These are phyloP conservation scores for Plectropomus leopardus DNA, from an alignment of 2,113 vertebrate species.

Conservation along the genomic window DNA sequence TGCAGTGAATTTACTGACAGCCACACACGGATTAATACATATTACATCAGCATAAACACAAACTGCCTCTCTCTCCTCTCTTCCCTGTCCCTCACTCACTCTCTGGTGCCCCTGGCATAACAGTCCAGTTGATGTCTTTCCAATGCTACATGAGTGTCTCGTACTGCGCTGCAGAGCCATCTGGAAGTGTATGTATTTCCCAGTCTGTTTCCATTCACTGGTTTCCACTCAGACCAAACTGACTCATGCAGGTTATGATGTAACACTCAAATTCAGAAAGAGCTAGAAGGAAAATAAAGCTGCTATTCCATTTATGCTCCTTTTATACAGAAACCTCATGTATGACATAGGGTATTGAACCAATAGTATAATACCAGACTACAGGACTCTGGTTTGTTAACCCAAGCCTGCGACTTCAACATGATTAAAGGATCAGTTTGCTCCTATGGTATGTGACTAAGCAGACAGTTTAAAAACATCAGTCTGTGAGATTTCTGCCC, in stretches of 20 bases:
- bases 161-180: constrained; percentile 13
- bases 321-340: constrained; percentile 3
- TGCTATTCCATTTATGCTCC: constrained; percentile 11
- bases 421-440: constrained; percentile 3
- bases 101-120: not conserved
- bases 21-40: not conserved
- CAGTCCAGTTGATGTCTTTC: constrained; percentile 53
- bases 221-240: constrained; percentile 59
- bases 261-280: constrained; percentile 44
- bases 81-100: not conserved
- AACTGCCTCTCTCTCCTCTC: not conserved
- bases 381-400: not conserved
- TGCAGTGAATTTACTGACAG: not conserved
- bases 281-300: constrained; percentile 44
- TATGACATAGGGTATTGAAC: not conserved
- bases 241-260: constrained; percentile 72
- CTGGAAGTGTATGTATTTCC: constrained; percentile 46
- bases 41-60: constrained; percentile 14
- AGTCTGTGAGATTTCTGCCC: not conserved
- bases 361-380: not conserved
- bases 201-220: constrained; percentile 66
- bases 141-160: constrained; percentile 44
- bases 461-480: not conserved
- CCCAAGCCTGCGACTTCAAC: not conserved
- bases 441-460: not conserved